phyloP scores from a whole-genome alignment of 92 coral and sea anemone genomes.

The Palythoa caribaeorum region DNA sequence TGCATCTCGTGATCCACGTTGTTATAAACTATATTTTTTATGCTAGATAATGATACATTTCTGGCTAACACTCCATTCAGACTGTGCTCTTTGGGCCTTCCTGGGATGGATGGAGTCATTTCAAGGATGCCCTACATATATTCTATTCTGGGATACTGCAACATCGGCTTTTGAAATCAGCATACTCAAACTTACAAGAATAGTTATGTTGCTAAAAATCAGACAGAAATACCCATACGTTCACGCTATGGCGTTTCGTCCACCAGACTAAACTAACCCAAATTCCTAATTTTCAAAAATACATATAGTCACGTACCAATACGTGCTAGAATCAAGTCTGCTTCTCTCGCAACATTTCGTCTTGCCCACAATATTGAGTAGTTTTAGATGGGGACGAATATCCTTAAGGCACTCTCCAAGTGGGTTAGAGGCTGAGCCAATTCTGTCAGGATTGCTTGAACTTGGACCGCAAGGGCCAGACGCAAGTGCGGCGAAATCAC shows the following conservation, averaged over 20 bases:
- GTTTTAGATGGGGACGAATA: slow-evolving; percentile 15
- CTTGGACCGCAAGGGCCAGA: slow-evolving; percentile 10
- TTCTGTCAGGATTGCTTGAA: slow-evolving; percentile 16
- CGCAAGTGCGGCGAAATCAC: slow-evolving; percentile 8
- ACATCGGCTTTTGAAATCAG: too few species aligned
- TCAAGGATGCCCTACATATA: too few species aligned
- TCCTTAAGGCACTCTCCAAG: background rate
- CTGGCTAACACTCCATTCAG: too few species aligned
- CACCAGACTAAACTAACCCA: background rate
- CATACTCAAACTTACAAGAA: too few species aligned
- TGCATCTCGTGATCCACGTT: too few species aligned
- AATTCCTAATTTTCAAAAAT: background rate
- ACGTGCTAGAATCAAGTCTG: slow-evolving; percentile 12
- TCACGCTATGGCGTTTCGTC: background rate
- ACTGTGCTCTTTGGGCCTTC: too few species aligned
- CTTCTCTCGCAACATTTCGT: background rate
- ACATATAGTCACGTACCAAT: background rate
- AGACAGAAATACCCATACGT: too few species aligned
- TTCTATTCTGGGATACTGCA: too few species aligned
- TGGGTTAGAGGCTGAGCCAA: background rate
- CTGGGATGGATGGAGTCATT: too few species aligned
- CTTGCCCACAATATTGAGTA: slow-evolving; percentile 7
- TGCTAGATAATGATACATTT: too few species aligned
- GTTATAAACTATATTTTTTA: too few species aligned
- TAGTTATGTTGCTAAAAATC: too few species aligned